A percentile compares a stretch with the other conserved stretches of the same genome.
These are phyloP conservation scores for Gonioctena quinquepunctata DNA, from an alignment of 1,140 invertebrate species.

Conservation along the genomic window DNA sequence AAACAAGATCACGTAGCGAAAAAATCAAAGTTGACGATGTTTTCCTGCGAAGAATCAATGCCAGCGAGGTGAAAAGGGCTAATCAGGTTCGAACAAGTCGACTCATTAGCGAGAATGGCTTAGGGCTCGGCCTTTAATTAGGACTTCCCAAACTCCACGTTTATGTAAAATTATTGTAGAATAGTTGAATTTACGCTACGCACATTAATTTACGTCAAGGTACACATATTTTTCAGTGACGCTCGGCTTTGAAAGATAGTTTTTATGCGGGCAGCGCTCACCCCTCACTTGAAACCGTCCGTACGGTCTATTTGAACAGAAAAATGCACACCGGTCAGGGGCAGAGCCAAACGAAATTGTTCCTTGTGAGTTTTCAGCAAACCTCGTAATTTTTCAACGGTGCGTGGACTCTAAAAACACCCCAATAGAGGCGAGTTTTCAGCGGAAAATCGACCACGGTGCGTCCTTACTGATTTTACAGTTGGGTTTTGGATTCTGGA, in stretches of 20 bases:
- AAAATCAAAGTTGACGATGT: neutral
- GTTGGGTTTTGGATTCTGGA: conserved; percentile 51
- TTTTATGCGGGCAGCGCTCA: conserved; percentile 47
- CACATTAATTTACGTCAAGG: conserved; percentile 57
- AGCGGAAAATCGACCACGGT: conserved; percentile 22
- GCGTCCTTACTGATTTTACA: conserved; percentile 52
- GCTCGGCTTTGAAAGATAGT: conserved; percentile 55
- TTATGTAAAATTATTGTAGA: conserved; percentile 54
- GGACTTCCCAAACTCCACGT: conserved; percentile 45
- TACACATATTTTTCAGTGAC: conserved; percentile 55
- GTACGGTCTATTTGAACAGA: conserved; percentile 49
- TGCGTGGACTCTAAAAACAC: conserved; percentile 48
- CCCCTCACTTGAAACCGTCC: conserved; percentile 28
- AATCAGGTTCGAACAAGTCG: conserved; percentile 47
- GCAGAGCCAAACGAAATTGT: conserved; percentile 40
- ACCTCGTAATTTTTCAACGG: conserved; percentile 51
- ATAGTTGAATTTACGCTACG: conserved; percentile 56
- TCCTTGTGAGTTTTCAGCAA: conserved; percentile 47
- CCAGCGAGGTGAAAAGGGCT: conserved; percentile 16
- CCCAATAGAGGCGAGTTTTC: conserved; percentile 47
- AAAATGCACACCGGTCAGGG: conserved; percentile 46
- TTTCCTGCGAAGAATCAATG: neutral
- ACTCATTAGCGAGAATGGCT: conserved; percentile 36
- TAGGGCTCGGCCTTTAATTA: conserved; percentile 38
- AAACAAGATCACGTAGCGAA: neutral